Base-by-base conservation (phyloP, 2,888 invertebrate species). In the Plebejus anna region DNA sequence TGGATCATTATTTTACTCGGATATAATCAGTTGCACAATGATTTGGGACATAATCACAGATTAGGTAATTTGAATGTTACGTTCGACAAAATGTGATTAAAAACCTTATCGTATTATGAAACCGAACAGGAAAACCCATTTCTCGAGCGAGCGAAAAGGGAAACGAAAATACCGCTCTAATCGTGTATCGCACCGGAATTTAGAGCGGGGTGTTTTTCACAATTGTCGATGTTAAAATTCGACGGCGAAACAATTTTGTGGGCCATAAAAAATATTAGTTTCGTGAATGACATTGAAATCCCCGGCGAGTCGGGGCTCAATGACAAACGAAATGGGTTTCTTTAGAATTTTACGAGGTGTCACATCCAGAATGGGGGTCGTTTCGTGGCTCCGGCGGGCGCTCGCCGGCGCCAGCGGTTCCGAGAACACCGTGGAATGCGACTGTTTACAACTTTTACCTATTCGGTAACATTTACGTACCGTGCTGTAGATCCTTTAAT, bases 361-460 rank as follows among this genome's bases (percentile, higher is more conserved):
- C 79, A 59, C n/a, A 77, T 80, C 78, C 78, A 80, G 61, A 47
- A 59, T 57, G 22, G 11, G 78, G 72, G 71, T 77, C 73, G 78
- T 75, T 80, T 80, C 75, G 78, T 80, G 76, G 77, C 76, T 80
- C 78, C 75, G 77, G 78, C 76, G 79, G 77, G 61, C 70, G 79
- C 79, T 78, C 83, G 82, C 81, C 88, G 90, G 91, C 90, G 90
- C 90, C 90, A 87, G 84, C 85, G 83, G 84, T 92, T 90, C 90
- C 87, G 83, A 89, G 91, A 92, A 92, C 88, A 84, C 87, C 82
- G 82, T 82, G 90, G 91, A 89, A 90, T 91, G 91, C 88, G 88
- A 89, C 90, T 91, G 89, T 92, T 93, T 91, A 91, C 90, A 90
- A 91, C 90, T 90, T 91, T 92, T 91, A 90, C 92, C 91, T 92